These are phyloP conservation scores for Thymelicus lineola DNA, from an alignment of 2,888 invertebrate species.

Conservation along the genomic window DNA sequence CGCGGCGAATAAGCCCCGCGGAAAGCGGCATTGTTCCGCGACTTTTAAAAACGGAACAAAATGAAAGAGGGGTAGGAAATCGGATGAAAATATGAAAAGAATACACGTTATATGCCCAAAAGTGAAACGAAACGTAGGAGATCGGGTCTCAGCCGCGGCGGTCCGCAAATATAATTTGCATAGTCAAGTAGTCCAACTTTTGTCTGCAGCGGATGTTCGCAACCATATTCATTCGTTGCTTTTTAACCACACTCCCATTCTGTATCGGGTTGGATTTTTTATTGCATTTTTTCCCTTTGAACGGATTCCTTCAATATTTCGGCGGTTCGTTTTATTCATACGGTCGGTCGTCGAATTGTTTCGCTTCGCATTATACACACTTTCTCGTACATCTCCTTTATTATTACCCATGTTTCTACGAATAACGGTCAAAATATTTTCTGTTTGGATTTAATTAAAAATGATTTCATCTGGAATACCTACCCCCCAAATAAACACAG, in stretches of 20 bases:
- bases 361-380: constrained; percentile 70
- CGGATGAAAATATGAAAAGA: constrained; percentile 85
- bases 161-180: constrained; percentile 86
- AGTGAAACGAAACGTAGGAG: constrained; percentile 83
- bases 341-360: constrained; percentile 81
- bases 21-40: constrained; percentile 82
- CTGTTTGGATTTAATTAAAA: constrained; percentile 26
- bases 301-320: constrained; percentile 84
- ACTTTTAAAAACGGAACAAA: constrained; percentile 82
- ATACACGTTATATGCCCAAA: constrained; percentile 80
- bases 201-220: constrained; percentile 83
- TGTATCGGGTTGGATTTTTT: constrained; percentile 78
- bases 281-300: constrained; percentile 84
- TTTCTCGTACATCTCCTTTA: constrained; percentile 58
- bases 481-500: background rate
- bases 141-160: constrained; percentile 79
- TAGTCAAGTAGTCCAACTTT: constrained; percentile 84
- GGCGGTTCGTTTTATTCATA: constrained; percentile 83
- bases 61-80: constrained; percentile 83
- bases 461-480: background rate
- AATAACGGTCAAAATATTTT: constrained; percentile 35
- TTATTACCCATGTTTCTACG: constrained; percentile 42
- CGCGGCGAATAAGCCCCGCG: constrained; percentile 80
- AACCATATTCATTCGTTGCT: constrained; percentile 83
- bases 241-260: constrained; percentile 82